Evolutionary conservation across 2,113 vertebrate species (phyloP).

Genomic region (Protobothrops flavoviridis): DNA sequence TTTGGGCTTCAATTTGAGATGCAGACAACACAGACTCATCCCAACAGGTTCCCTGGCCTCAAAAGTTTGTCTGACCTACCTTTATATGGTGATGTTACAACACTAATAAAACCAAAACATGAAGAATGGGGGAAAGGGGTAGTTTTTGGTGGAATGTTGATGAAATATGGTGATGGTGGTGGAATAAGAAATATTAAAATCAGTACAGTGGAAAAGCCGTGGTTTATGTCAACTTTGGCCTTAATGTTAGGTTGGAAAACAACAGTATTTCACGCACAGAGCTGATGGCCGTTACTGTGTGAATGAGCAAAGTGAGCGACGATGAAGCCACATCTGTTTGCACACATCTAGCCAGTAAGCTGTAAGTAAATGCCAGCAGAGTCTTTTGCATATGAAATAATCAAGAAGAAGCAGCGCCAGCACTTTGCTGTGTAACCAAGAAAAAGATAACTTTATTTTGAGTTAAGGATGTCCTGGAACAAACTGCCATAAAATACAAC

Average conservation of each 20-base stretch:
- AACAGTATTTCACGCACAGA: constrained; percentile 42
- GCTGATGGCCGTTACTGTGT: constrained; percentile 45
- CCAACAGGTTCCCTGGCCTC: neutral
- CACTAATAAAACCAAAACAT: constrained; percentile 32
- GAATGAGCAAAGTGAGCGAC: neutral
- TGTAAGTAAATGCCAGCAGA: constrained; percentile 31
- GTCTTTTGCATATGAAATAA: constrained; percentile 23
- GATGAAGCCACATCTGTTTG: constrained; percentile 29
- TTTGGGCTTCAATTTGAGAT: too few relatives aligned
- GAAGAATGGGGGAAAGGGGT: constrained; percentile 55
- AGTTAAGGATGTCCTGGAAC: neutral
- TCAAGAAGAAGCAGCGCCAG: constrained; percentile 21
- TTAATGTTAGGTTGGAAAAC: constrained; percentile 34
- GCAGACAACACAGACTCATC: neutral
- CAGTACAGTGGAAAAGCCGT: constrained; percentile 35
- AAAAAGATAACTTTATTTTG: neutral
- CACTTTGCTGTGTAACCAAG: neutral
- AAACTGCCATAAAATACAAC: neutral
- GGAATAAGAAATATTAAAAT: neutral
- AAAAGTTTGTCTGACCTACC: neutral
- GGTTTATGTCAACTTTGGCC: constrained; percentile 37
- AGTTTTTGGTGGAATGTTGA: constrained; percentile 54
- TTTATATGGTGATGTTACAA: neutral
- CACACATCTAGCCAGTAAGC: constrained; percentile 20
- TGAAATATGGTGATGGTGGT: constrained; percentile 2